Conservation (phyloP, 64 coral and sea anemone species). For the Pachyseris speciosa region DNA sequence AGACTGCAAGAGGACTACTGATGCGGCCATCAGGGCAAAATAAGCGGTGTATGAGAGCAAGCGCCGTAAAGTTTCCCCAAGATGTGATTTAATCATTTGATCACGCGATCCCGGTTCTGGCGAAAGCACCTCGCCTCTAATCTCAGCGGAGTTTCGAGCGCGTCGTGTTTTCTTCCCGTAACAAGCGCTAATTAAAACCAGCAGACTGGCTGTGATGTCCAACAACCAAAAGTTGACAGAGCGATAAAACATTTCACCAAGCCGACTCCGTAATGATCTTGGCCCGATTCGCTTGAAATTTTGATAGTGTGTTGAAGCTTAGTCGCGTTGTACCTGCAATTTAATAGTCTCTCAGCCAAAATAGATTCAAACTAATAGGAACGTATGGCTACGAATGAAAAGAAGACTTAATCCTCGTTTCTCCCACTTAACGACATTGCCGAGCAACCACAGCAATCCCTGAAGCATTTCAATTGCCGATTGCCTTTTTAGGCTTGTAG, state of each 20-base stretch:
- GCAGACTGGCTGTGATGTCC: conserved; percentile 30
- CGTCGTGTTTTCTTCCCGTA: conserved; percentile 31
- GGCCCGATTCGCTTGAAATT: no score
- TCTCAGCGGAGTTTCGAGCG: not conserved
- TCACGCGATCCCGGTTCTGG: not conserved
- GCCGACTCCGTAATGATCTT: no score
- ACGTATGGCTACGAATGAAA: not conserved
- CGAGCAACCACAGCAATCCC: not conserved
- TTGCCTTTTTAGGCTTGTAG: not conserved
- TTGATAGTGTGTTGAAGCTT: not conserved
- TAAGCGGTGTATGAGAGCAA: not conserved
- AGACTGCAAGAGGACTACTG: conserved; percentile 20
- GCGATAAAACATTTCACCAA: conserved; percentile 13
- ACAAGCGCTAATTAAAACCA: conserved; percentile 43
- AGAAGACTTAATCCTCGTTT: no score
- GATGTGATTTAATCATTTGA: not conserved
- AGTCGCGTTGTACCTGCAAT: not conserved
- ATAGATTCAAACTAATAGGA: no score
- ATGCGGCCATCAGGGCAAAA: conserved; percentile 16
- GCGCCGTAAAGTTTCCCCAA: not conserved
- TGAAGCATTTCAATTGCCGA: not conserved
- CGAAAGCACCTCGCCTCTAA: not conserved
- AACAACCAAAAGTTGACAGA: conserved; percentile 39
- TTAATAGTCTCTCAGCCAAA: not conserved
- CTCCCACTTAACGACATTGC: no score